Evolutionary conservation across 1,140 invertebrate genomes (phyloP).

Genomic region (Anastatus disparis): DNA sequence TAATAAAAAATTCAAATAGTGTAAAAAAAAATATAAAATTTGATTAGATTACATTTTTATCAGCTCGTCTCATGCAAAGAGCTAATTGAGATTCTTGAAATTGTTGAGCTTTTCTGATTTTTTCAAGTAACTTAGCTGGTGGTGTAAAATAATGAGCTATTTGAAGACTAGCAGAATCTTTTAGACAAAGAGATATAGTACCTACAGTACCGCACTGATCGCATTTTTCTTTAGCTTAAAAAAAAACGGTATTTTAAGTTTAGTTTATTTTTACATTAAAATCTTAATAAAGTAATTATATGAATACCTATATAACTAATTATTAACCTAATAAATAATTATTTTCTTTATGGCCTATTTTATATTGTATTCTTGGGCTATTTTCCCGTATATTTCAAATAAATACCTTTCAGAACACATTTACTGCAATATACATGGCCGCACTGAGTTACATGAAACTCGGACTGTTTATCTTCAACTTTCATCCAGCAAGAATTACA

Average conservation of each 20-base stretch:
- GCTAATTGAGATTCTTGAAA: constrained; percentile 21
- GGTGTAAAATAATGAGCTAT: constrained; percentile 26
- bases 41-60: constrained; percentile 17
- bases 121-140: constrained; percentile 15
- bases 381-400: not conserved
- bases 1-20: too few relatives aligned
- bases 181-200: constrained; percentile 12
- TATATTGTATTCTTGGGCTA: not conserved
- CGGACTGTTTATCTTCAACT: not conserved
- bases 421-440: constrained; percentile 29
- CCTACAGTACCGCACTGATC: constrained; percentile 1
- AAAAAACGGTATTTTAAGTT: not conserved
- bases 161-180: constrained; percentile 16
- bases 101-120: constrained; percentile 18
- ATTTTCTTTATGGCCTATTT: not conserved
- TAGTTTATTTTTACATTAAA: too few relatives aligned
- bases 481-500: constrained; percentile 28
- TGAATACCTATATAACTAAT: too few relatives aligned
- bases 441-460: constrained; percentile 26
- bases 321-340: too few relatives aligned
- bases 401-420: constrained; percentile 23
- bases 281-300: too few relatives aligned
- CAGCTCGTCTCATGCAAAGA: constrained; percentile 20
- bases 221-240: constrained; percentile 23
- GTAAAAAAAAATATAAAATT: too few relatives aligned